Base-by-base conservation (phyloP, 2,888 invertebrate genomes). In the Stenoptilia bipunctidactyla region DNA sequence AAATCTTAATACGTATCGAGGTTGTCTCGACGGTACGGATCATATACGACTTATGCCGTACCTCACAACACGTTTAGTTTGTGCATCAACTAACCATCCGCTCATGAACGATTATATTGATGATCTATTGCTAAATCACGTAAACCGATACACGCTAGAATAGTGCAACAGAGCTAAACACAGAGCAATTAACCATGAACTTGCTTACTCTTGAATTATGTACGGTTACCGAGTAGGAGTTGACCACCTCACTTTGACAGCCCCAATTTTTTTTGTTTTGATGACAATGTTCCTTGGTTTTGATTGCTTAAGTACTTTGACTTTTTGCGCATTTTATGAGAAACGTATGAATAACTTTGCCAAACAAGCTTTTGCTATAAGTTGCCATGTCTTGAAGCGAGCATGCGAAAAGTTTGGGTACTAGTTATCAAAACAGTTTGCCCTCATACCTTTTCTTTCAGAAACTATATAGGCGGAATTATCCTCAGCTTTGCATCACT, bases 21-120 rank as follows among this genome's bases (percentile, higher is more conserved):
- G 82, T 87, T 89, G 87, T 79, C 83, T 90, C 86, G 92, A 93
- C 89, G 93, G 93, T 93, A 93, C 89, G 92, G 76, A 75, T 63
- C 62, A 65, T 70, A 64, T 58, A 57, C 66, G 61, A 74, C 56
- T 68, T 66, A 67, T 65, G 66, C 71, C 71, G 74, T 80, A 75
- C 72, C 70, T 70, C 66, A 74, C 75, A 60, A 74, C 73, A 71
- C 68, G 61, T 71, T 68, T 73, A 74, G 66, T 79, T 76, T 79
- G 70, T 77, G 80, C 79, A 74, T 75, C 66, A 68, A 83, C 80
- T 83, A 83, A 83, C 80, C 71, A 71, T 64, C n/a, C 61, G 76
- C 76, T 75, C 71, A 70, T 71, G 58, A 61, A 50, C 55, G 48
- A 65, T 58, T 56, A 55, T 52, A 61, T 65, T 73, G 70, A 58